phyloP scores from a whole-genome alignment of 92 coral and sea anemone genomes.

The Bergia sp. region DNA sequence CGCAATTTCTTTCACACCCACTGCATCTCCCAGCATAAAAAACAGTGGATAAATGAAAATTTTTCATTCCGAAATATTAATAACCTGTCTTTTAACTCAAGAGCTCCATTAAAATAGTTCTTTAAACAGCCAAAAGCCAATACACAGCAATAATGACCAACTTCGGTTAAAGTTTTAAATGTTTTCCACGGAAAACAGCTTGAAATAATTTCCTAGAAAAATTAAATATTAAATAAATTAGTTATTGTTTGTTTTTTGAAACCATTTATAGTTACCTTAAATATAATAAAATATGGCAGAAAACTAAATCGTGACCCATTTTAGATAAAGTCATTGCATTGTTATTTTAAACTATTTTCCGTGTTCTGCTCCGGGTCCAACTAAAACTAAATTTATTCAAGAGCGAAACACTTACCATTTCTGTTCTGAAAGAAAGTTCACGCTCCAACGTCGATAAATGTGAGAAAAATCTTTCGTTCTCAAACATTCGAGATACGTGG shows the following conservation, averaged over 20 bases:
- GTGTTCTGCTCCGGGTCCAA: background rate
- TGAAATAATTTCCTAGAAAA: background rate
- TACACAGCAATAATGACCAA: background rate
- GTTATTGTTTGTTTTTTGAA: background rate
- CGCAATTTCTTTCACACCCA: too few species aligned
- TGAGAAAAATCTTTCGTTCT: slow-evolving; percentile 96
- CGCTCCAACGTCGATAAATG: slow-evolving; percentile 97
- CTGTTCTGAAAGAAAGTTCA: slow-evolving; percentile 97
- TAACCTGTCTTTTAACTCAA: too few species aligned
- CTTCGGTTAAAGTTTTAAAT: background rate
- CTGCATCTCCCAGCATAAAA: too few species aligned
- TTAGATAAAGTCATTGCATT: background rate
- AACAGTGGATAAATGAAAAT: too few species aligned
- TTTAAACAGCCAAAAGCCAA: background rate
- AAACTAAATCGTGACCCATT: background rate
- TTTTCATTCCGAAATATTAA: too few species aligned
- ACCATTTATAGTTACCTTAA: background rate
- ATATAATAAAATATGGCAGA: background rate
- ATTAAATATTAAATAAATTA: background rate
- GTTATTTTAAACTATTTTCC: background rate
- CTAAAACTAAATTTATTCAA: background rate
- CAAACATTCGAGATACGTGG: slow-evolving; percentile 97
- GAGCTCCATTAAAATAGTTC: background rate
- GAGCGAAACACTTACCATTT: slow-evolving; percentile 78
- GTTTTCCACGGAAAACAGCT: background rate